Percentiles rank a stretch among this genome's conserved stretches.
phyloP scores from a whole-genome alignment of 2,888 invertebrate species.

The Drosophila multiciliata region DNA sequence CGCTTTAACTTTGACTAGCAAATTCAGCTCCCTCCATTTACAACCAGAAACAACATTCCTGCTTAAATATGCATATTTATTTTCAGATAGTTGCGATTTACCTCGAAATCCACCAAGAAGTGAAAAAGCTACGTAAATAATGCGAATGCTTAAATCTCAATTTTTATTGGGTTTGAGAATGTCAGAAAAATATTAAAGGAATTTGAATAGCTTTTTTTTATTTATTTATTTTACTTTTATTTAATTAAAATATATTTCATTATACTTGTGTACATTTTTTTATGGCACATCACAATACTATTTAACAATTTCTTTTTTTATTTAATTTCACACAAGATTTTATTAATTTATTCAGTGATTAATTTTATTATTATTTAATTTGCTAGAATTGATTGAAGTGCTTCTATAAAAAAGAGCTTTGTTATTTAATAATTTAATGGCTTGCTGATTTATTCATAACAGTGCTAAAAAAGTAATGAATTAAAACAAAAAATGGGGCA shows the following conservation, averaged over 20 bases:
- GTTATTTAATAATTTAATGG: no score
- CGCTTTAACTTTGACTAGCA: constrained; percentile 32
- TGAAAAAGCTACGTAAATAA: neutral
- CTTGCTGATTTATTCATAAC: neutral
- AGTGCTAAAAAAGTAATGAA: neutral
- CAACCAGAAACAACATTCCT: constrained; percentile 20
- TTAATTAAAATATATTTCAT: no score
- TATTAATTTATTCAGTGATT: neutral
- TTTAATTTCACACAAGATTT: neutral
- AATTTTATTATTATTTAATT: neutral
- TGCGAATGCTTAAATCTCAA: neutral
- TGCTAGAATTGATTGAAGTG: neutral
- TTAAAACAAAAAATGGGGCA: neutral
- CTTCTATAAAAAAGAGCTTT: no score
- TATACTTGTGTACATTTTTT: neutral
- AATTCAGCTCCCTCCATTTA: constrained; percentile 3
- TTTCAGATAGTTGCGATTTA: constrained; percentile 1
- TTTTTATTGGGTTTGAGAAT: neutral
- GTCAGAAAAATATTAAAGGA: neutral
- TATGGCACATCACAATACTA: neutral
- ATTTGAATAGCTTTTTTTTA: neutral
- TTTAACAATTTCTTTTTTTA: neutral
- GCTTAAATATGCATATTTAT: neutral
- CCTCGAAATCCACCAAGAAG: neutral
- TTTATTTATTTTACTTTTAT: no score